Evolutionary conservation across 1,140 invertebrate species (phyloP).

Genomic region (Bombyx mandarina): DNA sequence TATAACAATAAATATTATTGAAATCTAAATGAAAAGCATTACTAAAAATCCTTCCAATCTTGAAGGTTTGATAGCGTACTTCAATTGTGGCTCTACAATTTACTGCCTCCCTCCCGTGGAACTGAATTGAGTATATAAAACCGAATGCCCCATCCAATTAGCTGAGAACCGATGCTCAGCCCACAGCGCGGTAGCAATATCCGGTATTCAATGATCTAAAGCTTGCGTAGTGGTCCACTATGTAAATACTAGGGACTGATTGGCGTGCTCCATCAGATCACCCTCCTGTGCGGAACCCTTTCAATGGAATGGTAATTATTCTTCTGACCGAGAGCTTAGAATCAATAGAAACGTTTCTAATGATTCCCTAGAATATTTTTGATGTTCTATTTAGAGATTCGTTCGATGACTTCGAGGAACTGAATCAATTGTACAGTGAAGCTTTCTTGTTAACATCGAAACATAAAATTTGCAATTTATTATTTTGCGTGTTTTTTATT

Average conservation of each 20-base stretch:
- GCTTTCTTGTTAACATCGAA: too few relatives aligned
- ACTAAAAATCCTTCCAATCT: conserved; percentile 4
- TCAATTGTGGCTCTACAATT: conserved; percentile 7
- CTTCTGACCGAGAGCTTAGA: too few relatives aligned
- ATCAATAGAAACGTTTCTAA: too few relatives aligned
- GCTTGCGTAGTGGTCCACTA: conserved; percentile 25
- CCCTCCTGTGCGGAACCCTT: neutral
- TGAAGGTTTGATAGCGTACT: conserved; percentile 5
- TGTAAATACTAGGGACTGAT: conserved; percentile 19
- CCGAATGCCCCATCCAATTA: conserved; percentile 31
- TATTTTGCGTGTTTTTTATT: too few relatives aligned
- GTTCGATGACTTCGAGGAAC: too few relatives aligned
- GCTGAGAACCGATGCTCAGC: conserved; percentile 16
- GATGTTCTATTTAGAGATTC: too few relatives aligned
- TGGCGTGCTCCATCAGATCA: conserved; percentile 7
- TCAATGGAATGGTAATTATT: neutral
- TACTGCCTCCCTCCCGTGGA: conserved; percentile 10
- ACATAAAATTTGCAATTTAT: too few relatives aligned
- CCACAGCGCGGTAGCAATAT: conserved; percentile 23
- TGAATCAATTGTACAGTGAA: too few relatives aligned
- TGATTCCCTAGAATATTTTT: too few relatives aligned
- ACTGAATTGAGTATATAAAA: conserved; percentile 23
- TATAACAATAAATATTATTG: neutral
- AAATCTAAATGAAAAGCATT: conserved; percentile 1
- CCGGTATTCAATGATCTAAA: conserved; percentile 33